Conservation (phyloP, 2,113 vertebrate species). For the Albula glossodonta region DNA sequence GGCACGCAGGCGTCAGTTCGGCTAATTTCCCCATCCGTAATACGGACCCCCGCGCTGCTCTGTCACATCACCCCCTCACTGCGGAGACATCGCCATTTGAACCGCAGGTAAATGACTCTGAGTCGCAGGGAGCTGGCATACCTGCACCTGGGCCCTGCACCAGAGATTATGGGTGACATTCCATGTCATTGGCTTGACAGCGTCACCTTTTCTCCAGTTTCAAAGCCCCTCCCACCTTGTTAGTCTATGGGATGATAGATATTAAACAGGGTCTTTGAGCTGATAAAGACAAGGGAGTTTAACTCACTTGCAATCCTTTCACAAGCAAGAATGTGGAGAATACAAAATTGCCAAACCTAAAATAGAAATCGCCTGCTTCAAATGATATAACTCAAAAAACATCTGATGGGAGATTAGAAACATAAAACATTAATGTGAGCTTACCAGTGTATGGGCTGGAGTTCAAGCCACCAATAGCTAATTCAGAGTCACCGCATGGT, state of each 20-base stretch:
- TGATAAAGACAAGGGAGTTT: constrained; percentile 56
- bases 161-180: constrained; percentile 60
- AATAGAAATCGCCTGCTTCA: constrained; percentile 40
- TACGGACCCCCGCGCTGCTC: background rate
- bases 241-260: constrained; percentile 48
- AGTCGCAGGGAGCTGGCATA: constrained; percentile 67
- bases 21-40: background rate
- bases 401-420: background rate
- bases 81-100: constrained; percentile 61
- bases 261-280: constrained; percentile 62
- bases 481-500: background rate
- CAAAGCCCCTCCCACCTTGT: constrained; percentile 59
- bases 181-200: constrained; percentile 67
- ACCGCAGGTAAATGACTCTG: constrained; percentile 64
- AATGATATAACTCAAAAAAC: constrained; percentile 35
- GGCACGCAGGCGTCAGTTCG: background rate
- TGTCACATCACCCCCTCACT: constrained; percentile 17
- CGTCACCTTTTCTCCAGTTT: constrained; percentile 54
- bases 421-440: background rate
- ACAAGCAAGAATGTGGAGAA: constrained; percentile 52
- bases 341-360: constrained; percentile 46
- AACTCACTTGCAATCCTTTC: constrained; percentile 34
- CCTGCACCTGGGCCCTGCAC: constrained; percentile 62
- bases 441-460: background rate
- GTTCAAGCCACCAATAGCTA: background rate